These are phyloP conservation scores for Stichopus horrens DNA, from an alignment of 53 echinoderm and acorn worm genomes.

Conservation along the genomic window DNA sequence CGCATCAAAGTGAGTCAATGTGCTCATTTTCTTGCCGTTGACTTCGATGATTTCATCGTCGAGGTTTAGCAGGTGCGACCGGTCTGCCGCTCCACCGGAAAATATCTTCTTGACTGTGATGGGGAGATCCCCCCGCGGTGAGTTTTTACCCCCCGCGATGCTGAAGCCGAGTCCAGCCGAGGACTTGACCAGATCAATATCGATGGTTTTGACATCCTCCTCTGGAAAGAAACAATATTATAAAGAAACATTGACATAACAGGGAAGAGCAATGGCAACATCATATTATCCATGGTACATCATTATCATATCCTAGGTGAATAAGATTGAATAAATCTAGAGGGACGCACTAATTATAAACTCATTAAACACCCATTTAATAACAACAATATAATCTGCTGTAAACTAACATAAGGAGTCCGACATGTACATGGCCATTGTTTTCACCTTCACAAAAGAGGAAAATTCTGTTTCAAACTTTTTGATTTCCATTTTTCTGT, in stretches of 20 bases:
- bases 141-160: slow-evolving; percentile 89
- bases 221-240: slow-evolving; percentile 40
- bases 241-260: not conserved
- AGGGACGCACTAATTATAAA: no score
- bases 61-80: slow-evolving; percentile 74
- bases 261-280: no score
- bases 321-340: no score
- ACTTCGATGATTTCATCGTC: slow-evolving; percentile 86
- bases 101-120: slow-evolving; percentile 98
- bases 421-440: no score
- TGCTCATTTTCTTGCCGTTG: slow-evolving; percentile 67
- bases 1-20: slow-evolving; percentile 94
- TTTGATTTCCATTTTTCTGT: no score
- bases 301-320: no score
- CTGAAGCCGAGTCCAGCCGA: slow-evolving; percentile 94
- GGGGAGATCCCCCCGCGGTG: slow-evolving; percentile 87
- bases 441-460: no score
- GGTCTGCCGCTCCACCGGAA: slow-evolving; percentile 86
- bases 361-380: no score
- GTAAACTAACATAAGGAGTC: no score
- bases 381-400: no score
- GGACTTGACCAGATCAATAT: slow-evolving; percentile 87
- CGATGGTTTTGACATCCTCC: slow-evolving; percentile 61
- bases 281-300: no score
- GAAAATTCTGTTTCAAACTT: no score